Conservation (phyloP, 2,113 vertebrate genomes). For the Pseudopipra pipra region DNA sequence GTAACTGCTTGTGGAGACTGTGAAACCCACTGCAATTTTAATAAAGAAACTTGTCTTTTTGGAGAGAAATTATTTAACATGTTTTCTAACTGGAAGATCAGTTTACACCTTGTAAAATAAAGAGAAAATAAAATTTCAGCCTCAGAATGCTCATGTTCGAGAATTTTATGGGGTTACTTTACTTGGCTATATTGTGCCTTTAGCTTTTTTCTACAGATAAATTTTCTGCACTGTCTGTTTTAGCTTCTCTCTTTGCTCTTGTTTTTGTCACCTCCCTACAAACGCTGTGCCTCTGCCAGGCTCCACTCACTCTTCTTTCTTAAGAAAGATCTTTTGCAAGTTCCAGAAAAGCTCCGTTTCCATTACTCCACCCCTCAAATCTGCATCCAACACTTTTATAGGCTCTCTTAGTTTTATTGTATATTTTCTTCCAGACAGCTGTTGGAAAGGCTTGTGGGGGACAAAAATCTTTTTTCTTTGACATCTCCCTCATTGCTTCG, state of each 20-base stretch:
- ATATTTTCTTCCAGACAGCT: background rate
- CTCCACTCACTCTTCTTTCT: background rate
- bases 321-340: background rate
- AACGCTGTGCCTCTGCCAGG: background rate
- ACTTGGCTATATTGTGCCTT: conserved; percentile 27
- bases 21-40: background rate
- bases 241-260: conserved; percentile 20
- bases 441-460: background rate
- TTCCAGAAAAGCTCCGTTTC: background rate
- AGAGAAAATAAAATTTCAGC: conserved; percentile 33
- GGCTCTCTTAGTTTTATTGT: background rate
- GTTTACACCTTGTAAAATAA: conserved; percentile 54
- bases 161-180: conserved; percentile 40
- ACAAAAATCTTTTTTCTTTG: background rate
- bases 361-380: background rate
- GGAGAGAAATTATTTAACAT: background rate
- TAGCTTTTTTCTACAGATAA: background rate
- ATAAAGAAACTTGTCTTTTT: background rate
- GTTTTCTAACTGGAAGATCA: conserved; percentile 49
- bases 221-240: conserved; percentile 17
- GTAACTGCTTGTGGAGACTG: background rate
- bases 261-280: background rate
- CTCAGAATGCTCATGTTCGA: conserved; percentile 21
- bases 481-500: background rate
- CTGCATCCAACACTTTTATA: background rate